Evolutionary conservation across 2,797 vertebrate species (phyloP).

Genomic region (Salmo trutta): DNA sequence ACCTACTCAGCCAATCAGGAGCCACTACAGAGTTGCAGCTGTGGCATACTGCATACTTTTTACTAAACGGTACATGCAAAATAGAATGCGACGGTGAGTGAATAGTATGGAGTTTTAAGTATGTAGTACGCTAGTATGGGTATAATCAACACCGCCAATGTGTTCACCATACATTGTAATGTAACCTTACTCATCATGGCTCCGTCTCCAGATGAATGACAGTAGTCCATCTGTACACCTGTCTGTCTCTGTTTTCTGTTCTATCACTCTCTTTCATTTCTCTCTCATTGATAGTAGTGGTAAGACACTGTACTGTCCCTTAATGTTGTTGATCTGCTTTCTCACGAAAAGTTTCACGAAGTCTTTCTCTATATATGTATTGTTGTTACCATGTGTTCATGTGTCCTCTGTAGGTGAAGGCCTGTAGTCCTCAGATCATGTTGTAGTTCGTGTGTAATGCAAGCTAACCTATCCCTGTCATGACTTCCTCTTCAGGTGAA

Average conservation of each 20-base stretch:
- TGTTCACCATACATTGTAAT: too few relatives aligned
- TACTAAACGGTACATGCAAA: too few relatives aligned
- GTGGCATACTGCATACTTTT: too few relatives aligned
- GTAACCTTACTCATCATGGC: not conserved
- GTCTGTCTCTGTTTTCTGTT: not conserved
- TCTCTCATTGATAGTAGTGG: not conserved
- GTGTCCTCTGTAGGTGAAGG: not conserved
- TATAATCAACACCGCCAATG: too few relatives aligned
- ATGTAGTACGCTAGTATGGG: too few relatives aligned
- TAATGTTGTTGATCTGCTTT: not conserved
- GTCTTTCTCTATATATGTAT: not conserved
- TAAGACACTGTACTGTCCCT: not conserved
- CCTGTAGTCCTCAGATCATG: not conserved
- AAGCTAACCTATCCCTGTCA: not conserved
- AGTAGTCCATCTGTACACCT: not conserved
- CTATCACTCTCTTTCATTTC: too few relatives aligned
- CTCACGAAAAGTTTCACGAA: not conserved
- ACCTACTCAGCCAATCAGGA: too few relatives aligned
- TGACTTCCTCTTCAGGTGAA: slow-evolving; percentile 77
- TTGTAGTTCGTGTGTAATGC: not conserved
- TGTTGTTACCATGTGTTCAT: slow-evolving; percentile 4
- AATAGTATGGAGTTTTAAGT: too few relatives aligned
- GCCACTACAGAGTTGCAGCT: too few relatives aligned
- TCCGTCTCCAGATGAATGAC: not conserved
- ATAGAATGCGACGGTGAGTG: too few relatives aligned